Evolutionary conservation across 2,797 vertebrate genomes (phyloP).

Genomic region (Cirrhinus mrigala): DNA sequence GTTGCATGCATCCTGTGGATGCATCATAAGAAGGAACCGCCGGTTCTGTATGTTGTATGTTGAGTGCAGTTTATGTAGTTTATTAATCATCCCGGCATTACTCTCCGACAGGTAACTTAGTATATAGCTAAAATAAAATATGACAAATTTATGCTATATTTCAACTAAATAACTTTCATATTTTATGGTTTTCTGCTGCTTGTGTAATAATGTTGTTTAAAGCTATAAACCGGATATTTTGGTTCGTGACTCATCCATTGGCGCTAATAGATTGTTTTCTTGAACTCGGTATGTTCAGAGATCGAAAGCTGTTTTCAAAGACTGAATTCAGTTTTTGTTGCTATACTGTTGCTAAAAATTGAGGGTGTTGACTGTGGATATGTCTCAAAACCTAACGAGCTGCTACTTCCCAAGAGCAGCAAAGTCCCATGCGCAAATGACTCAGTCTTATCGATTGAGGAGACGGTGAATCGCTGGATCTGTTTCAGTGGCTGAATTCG

Average conservation of each 20-base stretch:
- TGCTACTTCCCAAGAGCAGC: not conserved
- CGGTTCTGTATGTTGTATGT: not conserved
- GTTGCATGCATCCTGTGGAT: not conserved
- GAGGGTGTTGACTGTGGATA: not conserved
- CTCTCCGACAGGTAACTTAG: not conserved
- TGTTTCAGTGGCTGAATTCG: not conserved
- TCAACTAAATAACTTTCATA: not conserved
- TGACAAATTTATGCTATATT: not conserved
- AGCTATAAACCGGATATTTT: not conserved
- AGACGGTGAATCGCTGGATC: not conserved
- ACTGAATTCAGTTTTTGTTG: not conserved
- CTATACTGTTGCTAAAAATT: not conserved
- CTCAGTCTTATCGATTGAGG: not conserved
- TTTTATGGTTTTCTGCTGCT: not conserved
- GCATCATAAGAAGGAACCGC: not conserved
- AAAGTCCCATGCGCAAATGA: not conserved
- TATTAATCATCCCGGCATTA: not conserved
- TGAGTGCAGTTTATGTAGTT: not conserved
- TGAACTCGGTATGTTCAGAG: not conserved
- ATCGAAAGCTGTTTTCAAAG: not conserved
- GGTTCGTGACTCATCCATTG: not conserved
- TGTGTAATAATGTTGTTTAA: not conserved
- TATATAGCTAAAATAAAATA: not conserved
- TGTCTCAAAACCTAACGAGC: not conserved
- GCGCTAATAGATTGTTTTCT: no score